A percentile compares a stretch with the other conserved stretches of the same genome.
Evolutionary conservation across 1,140 invertebrate species (phyloP).

Genomic region (Grapholita molesta): DNA sequence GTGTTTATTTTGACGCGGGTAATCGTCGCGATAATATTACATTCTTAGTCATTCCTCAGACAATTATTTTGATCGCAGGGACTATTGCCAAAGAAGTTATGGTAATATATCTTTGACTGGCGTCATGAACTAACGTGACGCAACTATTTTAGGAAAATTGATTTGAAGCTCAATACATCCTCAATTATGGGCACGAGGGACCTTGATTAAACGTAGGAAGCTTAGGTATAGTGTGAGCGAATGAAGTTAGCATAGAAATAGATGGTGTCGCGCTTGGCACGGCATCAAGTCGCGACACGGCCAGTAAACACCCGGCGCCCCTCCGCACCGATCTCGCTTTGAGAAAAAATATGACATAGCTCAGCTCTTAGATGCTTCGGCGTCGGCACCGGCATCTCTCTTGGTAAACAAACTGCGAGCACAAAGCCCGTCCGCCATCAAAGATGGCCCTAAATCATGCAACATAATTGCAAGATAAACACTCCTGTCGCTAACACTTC

Average conservation of each 20-base stretch:
- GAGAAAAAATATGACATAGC: constrained; percentile 51
- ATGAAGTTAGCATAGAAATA: constrained; percentile 55
- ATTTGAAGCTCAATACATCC: neutral
- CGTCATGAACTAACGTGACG: neutral
- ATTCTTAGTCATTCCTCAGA: neutral
- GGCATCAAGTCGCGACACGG: constrained; percentile 41
- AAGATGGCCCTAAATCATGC: constrained; percentile 50
- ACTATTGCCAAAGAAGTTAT: constrained; percentile 3
- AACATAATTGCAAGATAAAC: constrained; percentile 36
- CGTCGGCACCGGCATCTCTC: constrained; percentile 4
- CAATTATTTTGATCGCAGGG: neutral
- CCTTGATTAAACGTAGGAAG: constrained; percentile 13
- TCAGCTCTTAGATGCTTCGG: neutral
- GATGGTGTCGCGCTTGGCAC: constrained; percentile 59
- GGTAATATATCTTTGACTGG: neutral
- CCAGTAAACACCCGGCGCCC: constrained; percentile 38
- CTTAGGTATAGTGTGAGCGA: constrained; percentile 17
- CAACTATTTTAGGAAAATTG: neutral
- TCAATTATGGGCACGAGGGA: constrained; percentile 10
- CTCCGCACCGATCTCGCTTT: constrained; percentile 26
- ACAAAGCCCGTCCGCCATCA: constrained; percentile 33
- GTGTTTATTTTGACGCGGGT: neutral
- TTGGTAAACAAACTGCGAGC: constrained; percentile 43
- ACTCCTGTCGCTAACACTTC: constrained; percentile 14
- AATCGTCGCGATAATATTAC: neutral